Percentiles rank a stretch among this genome's conserved stretches.
Evolutionary conservation across 2,113 vertebrate species (phyloP).

Genomic region (Sylvia atricapilla): DNA sequence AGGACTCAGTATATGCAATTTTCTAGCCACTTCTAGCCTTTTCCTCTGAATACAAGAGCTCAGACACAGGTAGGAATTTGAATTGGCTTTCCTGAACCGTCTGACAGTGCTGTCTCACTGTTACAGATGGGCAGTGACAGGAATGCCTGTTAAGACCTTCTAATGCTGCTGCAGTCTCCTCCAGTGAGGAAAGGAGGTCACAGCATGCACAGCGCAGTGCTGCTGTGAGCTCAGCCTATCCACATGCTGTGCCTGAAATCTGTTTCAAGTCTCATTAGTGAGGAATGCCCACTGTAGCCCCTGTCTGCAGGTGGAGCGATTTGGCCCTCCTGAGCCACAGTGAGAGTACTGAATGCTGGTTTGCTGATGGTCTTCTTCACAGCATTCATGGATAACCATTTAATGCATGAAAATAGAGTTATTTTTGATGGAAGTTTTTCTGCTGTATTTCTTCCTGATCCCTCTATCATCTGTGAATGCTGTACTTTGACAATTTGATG

Average conservation of each 20-base stretch:
- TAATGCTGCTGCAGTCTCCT: neutral
- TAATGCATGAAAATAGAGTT: neutral
- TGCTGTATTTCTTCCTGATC: neutral
- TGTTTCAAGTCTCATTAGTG: neutral
- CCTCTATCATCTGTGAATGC: neutral
- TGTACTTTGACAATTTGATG: neutral
- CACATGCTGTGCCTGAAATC: neutral
- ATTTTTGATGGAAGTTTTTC: neutral
- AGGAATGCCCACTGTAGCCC: neutral
- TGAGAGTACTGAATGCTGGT: neutral
- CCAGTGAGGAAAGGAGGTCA: constrained; percentile 9
- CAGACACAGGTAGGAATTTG: neutral
- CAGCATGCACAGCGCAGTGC: neutral
- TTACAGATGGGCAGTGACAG: neutral
- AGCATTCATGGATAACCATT: neutral
- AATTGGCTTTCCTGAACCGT: neutral
- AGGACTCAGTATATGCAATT: neutral
- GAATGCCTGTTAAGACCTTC: neutral
- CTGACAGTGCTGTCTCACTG: neutral
- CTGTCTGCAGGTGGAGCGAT: neutral
- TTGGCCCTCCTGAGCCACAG: neutral
- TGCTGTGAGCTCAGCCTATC: neutral
- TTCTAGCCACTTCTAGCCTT: neutral
- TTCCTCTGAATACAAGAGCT: neutral
- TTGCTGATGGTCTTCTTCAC: neutral